Evolutionary conservation across 1,140 invertebrate species (phyloP), one percentile per base, ranked within the genome.

Genomic region (Elymnias hypermnestra): DNA sequence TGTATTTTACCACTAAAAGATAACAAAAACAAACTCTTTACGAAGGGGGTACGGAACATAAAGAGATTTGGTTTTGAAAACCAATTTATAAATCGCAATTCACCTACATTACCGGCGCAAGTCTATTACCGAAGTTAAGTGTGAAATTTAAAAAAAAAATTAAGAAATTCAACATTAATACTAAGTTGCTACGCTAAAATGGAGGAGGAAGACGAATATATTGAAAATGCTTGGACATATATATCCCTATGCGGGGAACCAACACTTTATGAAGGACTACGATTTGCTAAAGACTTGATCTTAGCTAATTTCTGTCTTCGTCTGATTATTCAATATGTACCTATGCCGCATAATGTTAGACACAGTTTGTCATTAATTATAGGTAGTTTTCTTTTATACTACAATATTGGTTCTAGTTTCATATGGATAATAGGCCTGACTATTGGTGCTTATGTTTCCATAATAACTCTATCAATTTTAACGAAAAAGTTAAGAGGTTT

Each of bases 261-360:
- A 9, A 87, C 86, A 5, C 31, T 87, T 0, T 76, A 76, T 50
- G 83, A 85, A 56, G 84, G 86, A 9, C 53, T 85, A 5, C 50
- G 71, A 38, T 87, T 87, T 64, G 79, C 84, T 7, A 83, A 73
- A 53, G 86, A 87, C 57, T 58, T 87, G 29, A 67, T 87, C 12
- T 45, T 85, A 28, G 68, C 73, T 5, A 87, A 86, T 62, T 15
- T 86, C 7, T 41, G 54, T 36, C 49, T 86, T 29, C 67, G 79
- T 6, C 33, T 78, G 15, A 49, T 78, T 3, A 71, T 85, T 36
- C 86, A 87, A 35, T 78, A 57, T 50, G 51, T 74, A 37, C 36
- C 66, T 13, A 45, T 83, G 38, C 74, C 82, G 3, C 69, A 77
- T 25, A 75, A 78, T 55, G 66, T 78, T 21, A 62, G 81, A 8